Percentiles rank a stretch among this genome's conserved stretches.
Evolutionary conservation across 2,797 vertebrate species (phyloP).

Genomic region (Rhinichthys osculus): DNA sequence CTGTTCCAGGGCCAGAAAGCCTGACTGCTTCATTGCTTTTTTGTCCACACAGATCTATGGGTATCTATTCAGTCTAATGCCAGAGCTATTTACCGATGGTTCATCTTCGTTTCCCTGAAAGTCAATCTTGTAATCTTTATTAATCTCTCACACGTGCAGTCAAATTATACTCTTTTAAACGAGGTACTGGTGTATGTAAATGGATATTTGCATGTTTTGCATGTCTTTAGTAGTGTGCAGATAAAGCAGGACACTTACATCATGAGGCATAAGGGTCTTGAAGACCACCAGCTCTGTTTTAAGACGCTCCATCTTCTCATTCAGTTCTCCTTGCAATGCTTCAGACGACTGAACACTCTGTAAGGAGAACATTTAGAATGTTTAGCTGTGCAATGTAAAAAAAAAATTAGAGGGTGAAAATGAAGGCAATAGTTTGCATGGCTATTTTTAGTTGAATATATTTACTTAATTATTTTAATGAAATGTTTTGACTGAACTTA

Average conservation of each 20-base stretch:
- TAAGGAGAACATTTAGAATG: constrained; percentile 2
- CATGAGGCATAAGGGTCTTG: constrained; percentile 93
- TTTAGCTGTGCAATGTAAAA: background rate
- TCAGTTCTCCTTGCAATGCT: constrained; percentile 89
- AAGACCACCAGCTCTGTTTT: constrained; percentile 97
- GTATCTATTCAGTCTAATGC: constrained; percentile 4
- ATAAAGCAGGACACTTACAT: constrained; percentile 82
- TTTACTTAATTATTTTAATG: constrained; percentile 19
- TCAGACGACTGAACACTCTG: constrained; percentile 89
- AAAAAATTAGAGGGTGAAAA: background rate
- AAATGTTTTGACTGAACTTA: constrained; percentile 27
- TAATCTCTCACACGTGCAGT: constrained; percentile 2
- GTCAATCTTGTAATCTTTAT: constrained; percentile 28
- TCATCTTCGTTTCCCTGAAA: constrained; percentile 39
- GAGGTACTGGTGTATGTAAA: constrained; percentile 19
- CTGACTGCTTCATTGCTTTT: constrained; percentile 61
- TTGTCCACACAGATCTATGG: constrained; percentile 31
- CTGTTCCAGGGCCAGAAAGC: constrained; percentile 57
- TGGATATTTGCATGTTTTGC: constrained; percentile 29
- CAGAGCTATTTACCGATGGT: constrained; percentile 27
- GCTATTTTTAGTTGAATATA: constrained; percentile 3
- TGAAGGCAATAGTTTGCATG: background rate
- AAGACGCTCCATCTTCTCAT: constrained; percentile 91
- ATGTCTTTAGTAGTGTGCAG: background rate
- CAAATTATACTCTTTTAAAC: constrained; percentile 22